Percentiles rank a stretch among this genome's conserved stretches.
Conservation (phyloP, 2,797 vertebrate species). For the Anomalospiza imberbis region DNA sequence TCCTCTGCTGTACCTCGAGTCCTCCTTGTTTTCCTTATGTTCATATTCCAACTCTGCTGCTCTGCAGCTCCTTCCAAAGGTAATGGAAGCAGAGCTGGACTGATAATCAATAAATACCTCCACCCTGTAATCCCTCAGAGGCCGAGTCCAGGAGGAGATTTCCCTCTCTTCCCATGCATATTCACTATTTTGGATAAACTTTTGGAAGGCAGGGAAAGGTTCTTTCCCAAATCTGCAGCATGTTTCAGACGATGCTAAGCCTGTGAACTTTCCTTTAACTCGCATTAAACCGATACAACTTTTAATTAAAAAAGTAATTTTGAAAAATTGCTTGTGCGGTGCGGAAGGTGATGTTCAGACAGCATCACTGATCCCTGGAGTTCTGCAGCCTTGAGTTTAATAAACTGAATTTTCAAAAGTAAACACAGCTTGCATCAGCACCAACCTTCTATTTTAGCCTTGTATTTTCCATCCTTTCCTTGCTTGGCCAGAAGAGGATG, state of each 20-base stretch:
- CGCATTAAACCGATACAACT: constrained; percentile 55
- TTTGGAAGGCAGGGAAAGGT: neutral
- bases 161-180: neutral
- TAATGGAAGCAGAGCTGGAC: constrained; percentile 12
- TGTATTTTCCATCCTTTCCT: neutral
- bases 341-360: constrained; percentile 36
- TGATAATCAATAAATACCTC: constrained; percentile 59
- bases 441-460: neutral
- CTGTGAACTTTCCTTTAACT: constrained; percentile 39
- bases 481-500: neutral
- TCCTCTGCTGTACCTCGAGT: constrained; percentile 20
- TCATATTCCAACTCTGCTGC: constrained; percentile 31
- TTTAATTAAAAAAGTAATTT: constrained; percentile 73
- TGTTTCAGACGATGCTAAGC: neutral
- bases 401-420: constrained; percentile 68
- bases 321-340: constrained; percentile 49
- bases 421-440: constrained; percentile 60
- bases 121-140: neutral
- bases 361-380: constrained; percentile 63
- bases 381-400: constrained; percentile 60
- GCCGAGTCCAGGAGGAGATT: neutral
- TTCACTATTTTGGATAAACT: neutral
- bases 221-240: neutral
- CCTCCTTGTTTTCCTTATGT: constrained; percentile 47
- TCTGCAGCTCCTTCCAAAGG: neutral